Conservation (phyloP, 1,140 invertebrate species). For the Halictus rubicundus region DNA sequence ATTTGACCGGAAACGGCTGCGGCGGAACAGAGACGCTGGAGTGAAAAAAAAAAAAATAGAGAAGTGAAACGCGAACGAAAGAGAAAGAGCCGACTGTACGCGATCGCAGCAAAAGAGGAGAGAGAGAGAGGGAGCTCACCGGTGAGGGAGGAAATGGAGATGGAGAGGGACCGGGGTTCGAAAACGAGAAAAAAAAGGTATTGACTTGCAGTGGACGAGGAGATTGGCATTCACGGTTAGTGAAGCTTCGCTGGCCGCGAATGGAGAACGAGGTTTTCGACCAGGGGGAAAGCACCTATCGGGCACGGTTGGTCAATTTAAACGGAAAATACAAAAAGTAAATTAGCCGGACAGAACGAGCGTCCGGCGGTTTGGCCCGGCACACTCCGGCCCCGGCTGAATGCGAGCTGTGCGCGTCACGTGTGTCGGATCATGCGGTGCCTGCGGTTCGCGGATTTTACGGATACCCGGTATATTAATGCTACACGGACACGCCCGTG, state of each 20-base stretch:
- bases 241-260: constrained; percentile 69
- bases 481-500: constrained; percentile 22
- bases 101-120: neutral
- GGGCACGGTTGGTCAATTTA: constrained; percentile 74
- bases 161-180: constrained; percentile 15
- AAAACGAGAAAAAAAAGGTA: constrained; percentile 42
- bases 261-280: constrained; percentile 68
- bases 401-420: constrained; percentile 70
- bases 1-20: constrained; percentile 58
- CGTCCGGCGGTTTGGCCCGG: constrained; percentile 77
- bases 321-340: constrained; percentile 80
- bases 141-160: neutral
- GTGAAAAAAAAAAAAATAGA: constrained; percentile 3
- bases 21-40: constrained; percentile 19
- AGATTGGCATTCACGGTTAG: constrained; percentile 75
- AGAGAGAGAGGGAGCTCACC: neutral
- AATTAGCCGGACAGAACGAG: constrained; percentile 78
- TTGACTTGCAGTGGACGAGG: constrained; percentile 65
- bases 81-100: neutral
- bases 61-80: constrained; percentile 2
- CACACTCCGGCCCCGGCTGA: constrained; percentile 58
- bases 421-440: constrained; percentile 75
- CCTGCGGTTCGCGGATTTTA: constrained; percentile 75
- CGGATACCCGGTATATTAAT: constrained; percentile 75
- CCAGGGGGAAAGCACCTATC: constrained; percentile 54